A percentile compares a stretch with the other conserved stretches of the same genome.
Evolutionary conservation across 2,113 vertebrate genomes (phyloP).

Genomic region (Dinomys branickii): DNA sequence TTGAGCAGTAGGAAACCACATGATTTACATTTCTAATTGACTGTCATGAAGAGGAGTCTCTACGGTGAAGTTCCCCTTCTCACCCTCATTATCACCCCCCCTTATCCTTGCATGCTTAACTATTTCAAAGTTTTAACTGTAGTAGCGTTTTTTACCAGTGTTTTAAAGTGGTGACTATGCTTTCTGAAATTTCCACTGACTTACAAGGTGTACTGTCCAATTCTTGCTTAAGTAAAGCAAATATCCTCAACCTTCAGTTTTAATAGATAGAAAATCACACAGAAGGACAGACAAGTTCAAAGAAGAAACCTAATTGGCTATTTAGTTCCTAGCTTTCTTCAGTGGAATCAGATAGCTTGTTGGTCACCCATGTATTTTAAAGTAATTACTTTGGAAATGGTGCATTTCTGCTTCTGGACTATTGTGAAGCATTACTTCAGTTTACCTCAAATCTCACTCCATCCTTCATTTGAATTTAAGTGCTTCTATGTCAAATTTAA

Average conservation of each 20-base stretch:
- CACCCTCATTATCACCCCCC: neutral
- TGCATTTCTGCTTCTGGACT: constrained; percentile 81
- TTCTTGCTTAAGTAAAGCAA: constrained; percentile 50
- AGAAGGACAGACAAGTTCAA: neutral
- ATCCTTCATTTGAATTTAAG: constrained; percentile 67
- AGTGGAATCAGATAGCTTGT: constrained; percentile 70
- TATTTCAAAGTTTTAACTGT: constrained; percentile 57
- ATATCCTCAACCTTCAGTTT: constrained; percentile 42
- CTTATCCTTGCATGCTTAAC: constrained; percentile 71
- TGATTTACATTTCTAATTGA: constrained; percentile 41
- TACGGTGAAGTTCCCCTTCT: constrained; percentile 68
- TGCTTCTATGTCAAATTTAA: constrained; percentile 59
- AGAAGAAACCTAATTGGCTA: constrained; percentile 55
- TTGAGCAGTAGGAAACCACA: constrained; percentile 52
- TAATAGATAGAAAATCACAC: constrained; percentile 40
- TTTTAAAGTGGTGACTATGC: constrained; percentile 72
- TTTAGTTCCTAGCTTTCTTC: constrained; percentile 26
- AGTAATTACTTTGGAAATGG: constrained; percentile 75
- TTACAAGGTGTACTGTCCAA: constrained; percentile 31
- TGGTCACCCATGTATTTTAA: constrained; percentile 63
- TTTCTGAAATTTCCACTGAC: constrained; percentile 70
- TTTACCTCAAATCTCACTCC: constrained; percentile 75
- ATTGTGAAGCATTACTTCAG: constrained; percentile 65
- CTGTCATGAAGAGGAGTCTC: constrained; percentile 50
- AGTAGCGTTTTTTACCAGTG: constrained; percentile 50